Percentiles rank a stretch among this genome's conserved stretches.
phyloP scores from a whole-genome alignment of 2,113 vertebrate genomes.

The Pelecanus crispus region DNA sequence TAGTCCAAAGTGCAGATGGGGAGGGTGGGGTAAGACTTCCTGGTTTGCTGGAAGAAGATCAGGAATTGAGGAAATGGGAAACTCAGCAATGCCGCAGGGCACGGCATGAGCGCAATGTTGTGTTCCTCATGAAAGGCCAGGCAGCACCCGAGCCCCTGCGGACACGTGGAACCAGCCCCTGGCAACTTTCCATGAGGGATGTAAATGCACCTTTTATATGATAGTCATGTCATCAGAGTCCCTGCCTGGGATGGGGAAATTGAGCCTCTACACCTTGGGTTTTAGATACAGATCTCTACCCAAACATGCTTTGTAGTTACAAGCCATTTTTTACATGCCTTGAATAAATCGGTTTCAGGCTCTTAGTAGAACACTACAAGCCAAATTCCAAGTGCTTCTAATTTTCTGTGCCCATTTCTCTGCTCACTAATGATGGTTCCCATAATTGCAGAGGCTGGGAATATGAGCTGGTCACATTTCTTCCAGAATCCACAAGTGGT shows the following conservation, averaged over 20 bases:
- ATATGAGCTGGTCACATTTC: rapidly evolving
- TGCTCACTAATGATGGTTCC: not conserved
- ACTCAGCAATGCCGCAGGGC: not conserved
- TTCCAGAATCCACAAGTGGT: not conserved
- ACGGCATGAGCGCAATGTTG: rapidly evolving
- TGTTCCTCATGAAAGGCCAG: rapidly evolving
- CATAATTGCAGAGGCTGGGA: not conserved
- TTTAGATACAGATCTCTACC: not conserved
- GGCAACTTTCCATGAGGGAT: rapidly evolving
- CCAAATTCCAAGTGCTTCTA: not conserved
- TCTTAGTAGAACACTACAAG: not conserved
- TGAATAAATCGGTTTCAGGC: not conserved
- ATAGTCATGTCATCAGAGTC: not conserved
- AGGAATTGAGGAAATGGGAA: not conserved
- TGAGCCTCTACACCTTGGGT: rapidly evolving
- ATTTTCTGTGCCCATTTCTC: not conserved
- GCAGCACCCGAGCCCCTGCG: not conserved
- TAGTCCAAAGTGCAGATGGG: not conserved
- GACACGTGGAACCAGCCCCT: not conserved
- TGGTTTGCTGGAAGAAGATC: not conserved
- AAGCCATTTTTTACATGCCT: not conserved
- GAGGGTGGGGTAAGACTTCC: not conserved
- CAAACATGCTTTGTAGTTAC: not conserved
- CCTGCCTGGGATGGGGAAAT: not conserved
- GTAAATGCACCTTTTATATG: not conserved